Conservation (phyloP, 2,113 vertebrate genomes). For the Eubucco bourcierii region DNA sequence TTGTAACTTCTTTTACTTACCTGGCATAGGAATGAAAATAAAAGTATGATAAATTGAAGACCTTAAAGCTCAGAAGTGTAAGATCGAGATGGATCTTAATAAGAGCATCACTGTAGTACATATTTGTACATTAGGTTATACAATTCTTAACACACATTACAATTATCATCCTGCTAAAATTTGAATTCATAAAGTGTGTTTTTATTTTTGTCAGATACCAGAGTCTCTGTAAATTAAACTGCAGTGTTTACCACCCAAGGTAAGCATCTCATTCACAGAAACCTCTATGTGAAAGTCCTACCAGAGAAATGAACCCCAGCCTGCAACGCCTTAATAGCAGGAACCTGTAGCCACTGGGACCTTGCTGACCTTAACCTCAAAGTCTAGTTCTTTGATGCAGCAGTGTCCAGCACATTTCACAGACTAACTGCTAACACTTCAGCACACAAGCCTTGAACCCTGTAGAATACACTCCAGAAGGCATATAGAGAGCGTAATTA, state of each 20-base stretch:
- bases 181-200: neutral
- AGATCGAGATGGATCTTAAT: neutral
- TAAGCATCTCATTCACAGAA: neutral
- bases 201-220: neutral
- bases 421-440: neutral
- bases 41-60: neutral
- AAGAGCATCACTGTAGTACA: neutral
- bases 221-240: neutral
- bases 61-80: neutral
- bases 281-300: neutral
- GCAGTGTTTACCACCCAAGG: neutral
- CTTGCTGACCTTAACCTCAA: neutral
- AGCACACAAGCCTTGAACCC: neutral
- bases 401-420: neutral
- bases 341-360: neutral
- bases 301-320: neutral
- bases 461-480: neutral
- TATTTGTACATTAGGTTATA: neutral
- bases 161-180: neutral
- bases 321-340: neutral
- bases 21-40: neutral
- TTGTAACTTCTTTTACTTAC: neutral
- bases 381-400: neutral
- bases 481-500: neutral
- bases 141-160: neutral